A percentile compares a stretch with the other conserved stretches of the same genome.
Conservation (phyloP, 2,888 invertebrate species). For the Dryobotodes eremita region DNA sequence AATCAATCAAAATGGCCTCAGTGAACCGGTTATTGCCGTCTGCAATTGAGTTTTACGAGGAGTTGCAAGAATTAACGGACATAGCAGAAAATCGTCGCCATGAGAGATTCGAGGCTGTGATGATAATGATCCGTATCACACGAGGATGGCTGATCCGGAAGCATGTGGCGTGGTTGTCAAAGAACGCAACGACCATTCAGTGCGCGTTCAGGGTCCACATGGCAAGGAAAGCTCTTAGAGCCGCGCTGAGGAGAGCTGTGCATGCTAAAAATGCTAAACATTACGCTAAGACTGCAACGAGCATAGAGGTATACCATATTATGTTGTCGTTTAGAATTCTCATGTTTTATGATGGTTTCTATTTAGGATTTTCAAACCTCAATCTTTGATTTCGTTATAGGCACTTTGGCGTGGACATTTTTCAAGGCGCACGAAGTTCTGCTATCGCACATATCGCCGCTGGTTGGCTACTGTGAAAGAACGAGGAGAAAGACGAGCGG, state of each 20-base stretch:
- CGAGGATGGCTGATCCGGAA: conserved; percentile 83
- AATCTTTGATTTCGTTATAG: conserved; percentile 57
- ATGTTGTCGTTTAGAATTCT: neutral
- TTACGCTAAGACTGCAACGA: conserved; percentile 81
- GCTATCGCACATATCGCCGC: conserved; percentile 83
- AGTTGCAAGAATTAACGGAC: conserved; percentile 78
- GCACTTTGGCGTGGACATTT: conserved; percentile 85
- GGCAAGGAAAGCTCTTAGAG: conserved; percentile 79
- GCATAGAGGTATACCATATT: conserved; percentile 80
- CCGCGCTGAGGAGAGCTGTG: conserved; percentile 81
- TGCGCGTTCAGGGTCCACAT: conserved; percentile 82
- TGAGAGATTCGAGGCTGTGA: conserved; percentile 78
- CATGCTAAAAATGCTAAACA: conserved; percentile 79
- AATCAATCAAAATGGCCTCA: conserved; percentile 78
- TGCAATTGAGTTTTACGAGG: conserved; percentile 75
- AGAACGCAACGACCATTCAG: conserved; percentile 84
- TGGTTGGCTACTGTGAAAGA: conserved; percentile 84
- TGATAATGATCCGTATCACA: conserved; percentile 80
- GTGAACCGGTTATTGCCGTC: conserved; percentile 77
- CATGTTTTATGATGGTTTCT: neutral
- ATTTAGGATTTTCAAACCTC: neutral
- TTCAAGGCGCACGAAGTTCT: conserved; percentile 84
- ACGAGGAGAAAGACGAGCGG: conserved; percentile 82
- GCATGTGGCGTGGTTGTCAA: conserved; percentile 81
- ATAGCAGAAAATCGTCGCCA: conserved; percentile 77